Evolutionary conservation across 1,140 invertebrate genomes (phyloP).

Genomic region (Notospermus geniculatus): DNA sequence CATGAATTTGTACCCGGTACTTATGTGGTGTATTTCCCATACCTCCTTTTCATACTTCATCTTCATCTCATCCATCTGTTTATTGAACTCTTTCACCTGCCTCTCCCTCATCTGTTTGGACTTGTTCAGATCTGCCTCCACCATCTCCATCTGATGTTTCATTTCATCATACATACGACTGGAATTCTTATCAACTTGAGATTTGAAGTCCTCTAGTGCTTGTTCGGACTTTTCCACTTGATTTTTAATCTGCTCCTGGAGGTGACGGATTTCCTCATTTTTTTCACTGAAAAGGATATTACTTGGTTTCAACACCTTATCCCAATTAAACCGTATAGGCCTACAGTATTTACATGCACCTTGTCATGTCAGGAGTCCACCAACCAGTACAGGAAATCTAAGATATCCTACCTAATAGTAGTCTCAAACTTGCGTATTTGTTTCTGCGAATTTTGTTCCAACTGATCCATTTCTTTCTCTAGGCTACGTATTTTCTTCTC

Average conservation of each 20-base stretch:
- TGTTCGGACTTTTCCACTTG: constrained; percentile 43
- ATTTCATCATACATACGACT: constrained; percentile 50
- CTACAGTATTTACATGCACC: too few species aligned
- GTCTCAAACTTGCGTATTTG: constrained; percentile 43
- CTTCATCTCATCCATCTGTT: constrained; percentile 45
- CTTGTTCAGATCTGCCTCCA: constrained; percentile 46
- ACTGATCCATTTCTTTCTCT: constrained; percentile 49
- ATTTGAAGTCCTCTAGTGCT: constrained; percentile 51
- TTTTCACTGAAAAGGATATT: constrained; percentile 42
- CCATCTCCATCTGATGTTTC: constrained; percentile 53
- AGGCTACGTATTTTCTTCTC: constrained; percentile 49
- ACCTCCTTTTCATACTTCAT: constrained; percentile 46
- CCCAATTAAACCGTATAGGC: too few species aligned
- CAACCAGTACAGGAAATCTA: too few species aligned
- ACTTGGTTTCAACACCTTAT: constrained; percentile 7
- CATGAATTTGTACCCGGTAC: too few species aligned
- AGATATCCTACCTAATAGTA: constrained; percentile 40
- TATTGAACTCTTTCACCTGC: constrained; percentile 46
- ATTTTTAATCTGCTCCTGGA: constrained; percentile 36
- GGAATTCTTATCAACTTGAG: constrained; percentile 51
- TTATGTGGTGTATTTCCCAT: neutral
- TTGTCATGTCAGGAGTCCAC: neutral
- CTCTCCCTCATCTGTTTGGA: constrained; percentile 50
- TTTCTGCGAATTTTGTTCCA: constrained; percentile 39
- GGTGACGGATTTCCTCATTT: constrained; percentile 41